A percentile compares a stretch with the other conserved stretches of the same genome.
Evolutionary conservation across 2,888 invertebrate genomes (phyloP).

Genomic region (Thera obeliscata): DNA sequence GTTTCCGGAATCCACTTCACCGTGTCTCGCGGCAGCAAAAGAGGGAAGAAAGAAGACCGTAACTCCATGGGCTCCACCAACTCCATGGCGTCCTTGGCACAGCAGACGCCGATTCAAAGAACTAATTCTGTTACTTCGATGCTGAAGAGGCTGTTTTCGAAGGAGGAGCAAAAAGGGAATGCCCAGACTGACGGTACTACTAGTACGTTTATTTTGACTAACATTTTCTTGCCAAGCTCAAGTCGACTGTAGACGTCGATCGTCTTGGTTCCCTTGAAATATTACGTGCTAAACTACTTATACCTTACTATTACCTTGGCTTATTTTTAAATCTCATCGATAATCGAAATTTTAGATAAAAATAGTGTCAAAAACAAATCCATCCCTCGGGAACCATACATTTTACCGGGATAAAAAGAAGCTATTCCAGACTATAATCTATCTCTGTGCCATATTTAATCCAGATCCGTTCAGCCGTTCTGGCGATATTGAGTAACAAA

Average conservation of each 20-base stretch:
- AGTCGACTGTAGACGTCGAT: background rate
- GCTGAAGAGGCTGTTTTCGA: constrained; percentile 90
- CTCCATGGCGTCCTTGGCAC: constrained; percentile 82
- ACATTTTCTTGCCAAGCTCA: background rate
- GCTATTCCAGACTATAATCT: too few relatives aligned
- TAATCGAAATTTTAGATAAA: too few relatives aligned
- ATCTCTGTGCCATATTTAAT: too few relatives aligned
- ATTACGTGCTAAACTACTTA: too few relatives aligned
- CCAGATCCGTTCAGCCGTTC: too few relatives aligned
- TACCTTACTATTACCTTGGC: too few relatives aligned
- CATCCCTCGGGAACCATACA: too few relatives aligned
- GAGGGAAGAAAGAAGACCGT: constrained; percentile 73
- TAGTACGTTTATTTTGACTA: constrained; percentile 53
- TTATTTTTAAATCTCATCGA: too few relatives aligned
- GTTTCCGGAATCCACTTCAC: constrained; percentile 90
- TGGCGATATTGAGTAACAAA: too few relatives aligned
- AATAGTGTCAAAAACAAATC: too few relatives aligned
- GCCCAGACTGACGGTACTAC: constrained; percentile 79
- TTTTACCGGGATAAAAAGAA: too few relatives aligned
- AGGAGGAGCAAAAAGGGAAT: constrained; percentile 85
- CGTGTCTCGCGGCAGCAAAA: constrained; percentile 82
- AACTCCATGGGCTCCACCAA: constrained; percentile 79
- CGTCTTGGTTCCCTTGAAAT: too few relatives aligned
- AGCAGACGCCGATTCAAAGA: constrained; percentile 88
- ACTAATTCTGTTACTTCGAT: constrained; percentile 92